Evolutionary conservation across 2,113 vertebrate genomes (phyloP).

Genomic region (Xiphophorus hellerii): DNA sequence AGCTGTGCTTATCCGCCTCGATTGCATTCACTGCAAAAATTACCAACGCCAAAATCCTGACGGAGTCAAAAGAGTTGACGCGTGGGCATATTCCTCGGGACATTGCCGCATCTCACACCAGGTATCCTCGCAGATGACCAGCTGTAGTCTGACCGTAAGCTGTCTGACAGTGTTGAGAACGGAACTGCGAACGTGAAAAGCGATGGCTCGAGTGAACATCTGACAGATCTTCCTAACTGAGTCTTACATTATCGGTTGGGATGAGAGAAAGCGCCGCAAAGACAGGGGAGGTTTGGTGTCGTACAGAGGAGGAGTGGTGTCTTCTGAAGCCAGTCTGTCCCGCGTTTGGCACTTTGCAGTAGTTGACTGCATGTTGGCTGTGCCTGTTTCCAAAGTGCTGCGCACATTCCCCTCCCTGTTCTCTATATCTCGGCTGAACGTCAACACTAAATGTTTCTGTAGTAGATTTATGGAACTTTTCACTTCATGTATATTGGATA

Average conservation of each 20-base stretch:
- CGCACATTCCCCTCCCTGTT: slow-evolving; percentile 60
- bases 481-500: background rate
- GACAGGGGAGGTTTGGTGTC: slow-evolving; percentile 31
- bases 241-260: slow-evolving; percentile 73
- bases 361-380: slow-evolving; percentile 52
- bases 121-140: slow-evolving; percentile 55
- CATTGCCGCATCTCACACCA: slow-evolving; percentile 83
- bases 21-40: slow-evolving; percentile 64
- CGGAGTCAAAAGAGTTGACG: slow-evolving; percentile 67
- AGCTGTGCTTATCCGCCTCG: slow-evolving; percentile 82
- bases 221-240: slow-evolving; percentile 52
- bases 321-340: slow-evolving; percentile 56
- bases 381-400: slow-evolving; percentile 54
- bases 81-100: slow-evolving; percentile 77
- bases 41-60: slow-evolving; percentile 72
- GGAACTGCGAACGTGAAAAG: slow-evolving; percentile 29
- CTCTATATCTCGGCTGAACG: slow-evolving; percentile 49
- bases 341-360: slow-evolving; percentile 63
- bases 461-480: slow-evolving; percentile 7
- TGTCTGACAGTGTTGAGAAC: slow-evolving; percentile 36
- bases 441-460: slow-evolving; percentile 37
- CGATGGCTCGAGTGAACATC: slow-evolving; percentile 55
- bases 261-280: slow-evolving; percentile 52
- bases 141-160: slow-evolving; percentile 38
- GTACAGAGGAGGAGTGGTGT: slow-evolving; percentile 45